Evolutionary conservation across 2,113 vertebrate species (phyloP).

Genomic region (Microcebus murinus): DNA sequence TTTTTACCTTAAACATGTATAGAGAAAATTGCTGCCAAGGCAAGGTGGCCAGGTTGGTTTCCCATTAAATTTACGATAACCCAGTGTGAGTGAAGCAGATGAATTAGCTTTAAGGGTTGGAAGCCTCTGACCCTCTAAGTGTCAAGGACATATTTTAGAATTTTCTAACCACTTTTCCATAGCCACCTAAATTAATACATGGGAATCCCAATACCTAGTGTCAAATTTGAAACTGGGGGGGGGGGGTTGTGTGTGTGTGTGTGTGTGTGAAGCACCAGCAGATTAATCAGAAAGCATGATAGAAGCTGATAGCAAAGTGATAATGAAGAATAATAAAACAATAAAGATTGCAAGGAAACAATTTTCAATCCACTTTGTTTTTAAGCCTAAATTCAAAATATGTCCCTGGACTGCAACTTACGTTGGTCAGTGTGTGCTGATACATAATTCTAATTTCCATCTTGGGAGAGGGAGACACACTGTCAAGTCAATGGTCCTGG

Average conservation of each 20-base stretch:
- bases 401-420: background rate
- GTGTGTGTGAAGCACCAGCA: background rate
- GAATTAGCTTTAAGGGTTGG: background rate
- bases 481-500: background rate
- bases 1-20: slow-evolving; percentile 60
- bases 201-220: background rate
- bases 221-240: background rate
- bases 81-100: background rate
- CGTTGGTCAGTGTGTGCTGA: background rate
- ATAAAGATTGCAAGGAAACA: background rate
- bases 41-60: background rate
- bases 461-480: background rate
- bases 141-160: background rate
- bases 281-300: background rate
- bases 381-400: slow-evolving; percentile 33
- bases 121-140: background rate
- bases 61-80: background rate
- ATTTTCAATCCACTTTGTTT: background rate
- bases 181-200: background rate
- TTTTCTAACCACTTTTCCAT: background rate
- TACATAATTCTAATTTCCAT: background rate
- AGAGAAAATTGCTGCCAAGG: slow-evolving; percentile 31
- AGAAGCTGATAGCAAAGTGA: slow-evolving; percentile 9
- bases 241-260: background rate
- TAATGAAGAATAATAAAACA: background rate